Evolutionary conservation across 1,140 invertebrate genomes (phyloP), one percentile per base, ranked within the genome.

Genomic region (Megathymus violae): DNA sequence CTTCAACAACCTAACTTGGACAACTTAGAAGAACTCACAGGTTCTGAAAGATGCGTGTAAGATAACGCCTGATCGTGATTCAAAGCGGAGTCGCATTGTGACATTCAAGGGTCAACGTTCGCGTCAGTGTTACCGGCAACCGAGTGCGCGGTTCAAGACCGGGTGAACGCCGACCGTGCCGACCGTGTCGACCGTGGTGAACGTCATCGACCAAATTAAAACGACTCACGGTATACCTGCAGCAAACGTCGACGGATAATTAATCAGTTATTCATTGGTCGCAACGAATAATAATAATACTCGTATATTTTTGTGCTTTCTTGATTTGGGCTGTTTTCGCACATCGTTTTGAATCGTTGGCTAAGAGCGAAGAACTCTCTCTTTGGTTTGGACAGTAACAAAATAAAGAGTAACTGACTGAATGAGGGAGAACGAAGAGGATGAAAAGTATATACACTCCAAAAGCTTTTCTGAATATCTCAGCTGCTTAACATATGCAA

Each of bases 141-240:
- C 60, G 54, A 56, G 56, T 67, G 56, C 72, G 64, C 62, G 75
- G 76, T 82, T 79, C 83, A 84, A 82, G 80, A 86, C 58, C 78
- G 80, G 70, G 66, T 74, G 74, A 75, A 63, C 70, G 67, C 27
- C 34, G 64, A 44, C 31, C 50, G 64, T 47, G 54, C 68, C n/a
- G n/a, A n/a, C n/a, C n/a, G n/a, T n/a, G n/a, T n/a, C 66, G 41
- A 56, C 64, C 65, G 66, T 72, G 71, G 73, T 74, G 58, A 65
- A 75, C 81, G 78, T 85, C 83, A 85, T 83, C 81, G 69, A 74
- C 80, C 69, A 78, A 85, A 78, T 85, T 82, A 85, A 74, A 75
- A 74, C 78, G 72, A 78, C 73, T 71, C 71, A 83, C 74, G 52
- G 54, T 64, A 67, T 60, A 74, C 64, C 66, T 56, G 65, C 50